phyloP scores from a whole-genome alignment of 92 coral and sea anemone genomes.

The Siderastrea siderea region DNA sequence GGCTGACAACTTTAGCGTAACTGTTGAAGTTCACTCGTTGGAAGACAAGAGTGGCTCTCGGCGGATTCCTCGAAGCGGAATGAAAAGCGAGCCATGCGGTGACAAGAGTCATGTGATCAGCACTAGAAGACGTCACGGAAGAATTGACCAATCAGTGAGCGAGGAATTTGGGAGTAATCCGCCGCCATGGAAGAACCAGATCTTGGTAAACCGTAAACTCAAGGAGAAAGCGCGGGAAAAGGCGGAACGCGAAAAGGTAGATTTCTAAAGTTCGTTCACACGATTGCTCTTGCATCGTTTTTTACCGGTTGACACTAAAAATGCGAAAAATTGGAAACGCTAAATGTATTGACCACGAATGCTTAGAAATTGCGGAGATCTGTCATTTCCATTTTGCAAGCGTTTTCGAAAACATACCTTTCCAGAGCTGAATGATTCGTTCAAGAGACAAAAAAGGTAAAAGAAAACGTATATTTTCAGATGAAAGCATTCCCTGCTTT shows the following conservation, averaged over 20 bases:
- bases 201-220: conserved; percentile 67
- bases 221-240: conserved; percentile 65
- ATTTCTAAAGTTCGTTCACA: background rate
- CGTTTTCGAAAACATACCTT: no score
- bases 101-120: conserved; percentile 15
- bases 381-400: no score
- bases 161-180: conserved; percentile 35
- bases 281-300: background rate
- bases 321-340: no score
- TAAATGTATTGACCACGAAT: no score
- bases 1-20: conserved; percentile 19
- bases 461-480: no score
- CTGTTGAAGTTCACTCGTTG: conserved; percentile 22
- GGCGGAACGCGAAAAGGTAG: conserved; percentile 54
- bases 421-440: no score
- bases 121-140: background rate
- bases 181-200: conserved; percentile 88
- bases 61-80: background rate
- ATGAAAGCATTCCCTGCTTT: no score
- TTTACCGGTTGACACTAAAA: background rate
- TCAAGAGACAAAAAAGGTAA: no score
- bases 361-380: no score
- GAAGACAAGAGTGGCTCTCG: background rate
- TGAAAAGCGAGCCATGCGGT: background rate
- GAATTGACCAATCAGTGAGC: conserved; percentile 14